These are phyloP conservation scores for Carapus acus DNA, from an alignment of 2,797 vertebrate genomes.

Conservation along the genomic window DNA sequence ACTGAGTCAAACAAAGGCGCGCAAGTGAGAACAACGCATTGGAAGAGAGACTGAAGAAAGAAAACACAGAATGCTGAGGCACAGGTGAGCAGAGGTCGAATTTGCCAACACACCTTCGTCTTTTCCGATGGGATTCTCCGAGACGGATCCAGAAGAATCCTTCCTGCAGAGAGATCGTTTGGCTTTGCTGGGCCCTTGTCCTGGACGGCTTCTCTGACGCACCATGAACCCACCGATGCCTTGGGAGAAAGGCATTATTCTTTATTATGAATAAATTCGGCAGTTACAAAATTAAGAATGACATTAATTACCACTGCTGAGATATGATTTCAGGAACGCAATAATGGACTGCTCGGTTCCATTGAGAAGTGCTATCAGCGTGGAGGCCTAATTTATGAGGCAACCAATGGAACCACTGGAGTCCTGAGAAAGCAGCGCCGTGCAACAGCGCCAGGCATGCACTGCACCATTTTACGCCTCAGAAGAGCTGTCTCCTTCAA, in stretches of 20 bases:
- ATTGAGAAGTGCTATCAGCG: conserved; percentile 23
- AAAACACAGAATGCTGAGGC: too few relatives aligned
- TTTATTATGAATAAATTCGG: conserved; percentile 9
- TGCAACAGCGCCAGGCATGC: conserved; percentile 55
- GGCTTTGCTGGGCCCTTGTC: conserved; percentile 88
- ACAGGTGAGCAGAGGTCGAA: background rate
- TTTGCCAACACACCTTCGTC: conserved; percentile 80
- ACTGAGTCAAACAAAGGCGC: background rate
- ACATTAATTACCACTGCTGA: background rate
- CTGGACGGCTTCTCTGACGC: conserved; percentile 91
- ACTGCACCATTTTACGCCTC: conserved; percentile 69
- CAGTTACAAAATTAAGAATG: background rate
- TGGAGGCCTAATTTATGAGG: conserved; percentile 22
- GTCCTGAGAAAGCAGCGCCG: conserved; percentile 57
- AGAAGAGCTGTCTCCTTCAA: conserved; percentile 72
- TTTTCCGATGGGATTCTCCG: conserved; percentile 81
- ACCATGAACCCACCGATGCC: conserved; percentile 99
- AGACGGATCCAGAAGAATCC: conserved; percentile 90
- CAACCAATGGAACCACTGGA: conserved; percentile 33
- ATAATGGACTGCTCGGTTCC: conserved; percentile 1
- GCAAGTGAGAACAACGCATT: background rate
- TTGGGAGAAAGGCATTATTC: conserved; percentile 45
- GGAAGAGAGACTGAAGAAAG: too few relatives aligned
- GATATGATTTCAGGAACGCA: conserved; percentile 1
- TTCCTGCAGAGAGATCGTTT: conserved; percentile 88